A percentile compares a stretch with the other conserved stretches of the same genome.
Conservation (phyloP, 2,113 vertebrate species). For the Equus quagga region DNA sequence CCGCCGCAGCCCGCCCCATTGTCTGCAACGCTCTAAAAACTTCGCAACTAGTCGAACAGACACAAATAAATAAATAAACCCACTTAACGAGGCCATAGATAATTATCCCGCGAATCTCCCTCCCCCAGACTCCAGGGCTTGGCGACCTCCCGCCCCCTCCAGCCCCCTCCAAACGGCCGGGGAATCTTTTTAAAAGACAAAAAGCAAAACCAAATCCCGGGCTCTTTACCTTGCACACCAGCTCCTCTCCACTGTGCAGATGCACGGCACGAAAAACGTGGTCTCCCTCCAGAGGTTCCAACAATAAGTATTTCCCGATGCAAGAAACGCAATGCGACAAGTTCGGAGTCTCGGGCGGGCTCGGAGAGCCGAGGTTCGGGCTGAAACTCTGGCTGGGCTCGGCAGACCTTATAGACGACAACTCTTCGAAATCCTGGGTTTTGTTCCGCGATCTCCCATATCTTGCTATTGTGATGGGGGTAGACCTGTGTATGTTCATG, state of each 20-base stretch:
- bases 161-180: neutral
- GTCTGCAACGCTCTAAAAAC: conserved; percentile 74
- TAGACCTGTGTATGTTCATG: conserved; percentile 99
- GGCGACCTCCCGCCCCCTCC: neutral
- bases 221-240: conserved; percentile 96
- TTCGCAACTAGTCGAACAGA: conserved; percentile 62
- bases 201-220: neutral
- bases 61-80: conserved; percentile 42
- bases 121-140: neutral
- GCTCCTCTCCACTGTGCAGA: conserved; percentile 98
- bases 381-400: conserved; percentile 98
- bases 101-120: neutral
- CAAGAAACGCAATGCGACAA: conserved; percentile 98
- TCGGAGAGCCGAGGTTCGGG: conserved; percentile 98
- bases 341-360: conserved; percentile 99
- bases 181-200: neutral
- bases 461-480: conserved; percentile 98
- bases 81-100: neutral
- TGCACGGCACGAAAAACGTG: conserved; percentile 98
- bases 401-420: conserved; percentile 95
- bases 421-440: conserved; percentile 98
- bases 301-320: conserved; percentile 99
- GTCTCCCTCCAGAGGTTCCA: conserved; percentile 99
- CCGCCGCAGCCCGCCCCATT: conserved; percentile 71
- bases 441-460: conserved; percentile 99